A percentile compares a stretch with the other conserved stretches of the same genome.
Conservation (phyloP, 2,888 invertebrate species). For the Lamellibrachia columna region DNA sequence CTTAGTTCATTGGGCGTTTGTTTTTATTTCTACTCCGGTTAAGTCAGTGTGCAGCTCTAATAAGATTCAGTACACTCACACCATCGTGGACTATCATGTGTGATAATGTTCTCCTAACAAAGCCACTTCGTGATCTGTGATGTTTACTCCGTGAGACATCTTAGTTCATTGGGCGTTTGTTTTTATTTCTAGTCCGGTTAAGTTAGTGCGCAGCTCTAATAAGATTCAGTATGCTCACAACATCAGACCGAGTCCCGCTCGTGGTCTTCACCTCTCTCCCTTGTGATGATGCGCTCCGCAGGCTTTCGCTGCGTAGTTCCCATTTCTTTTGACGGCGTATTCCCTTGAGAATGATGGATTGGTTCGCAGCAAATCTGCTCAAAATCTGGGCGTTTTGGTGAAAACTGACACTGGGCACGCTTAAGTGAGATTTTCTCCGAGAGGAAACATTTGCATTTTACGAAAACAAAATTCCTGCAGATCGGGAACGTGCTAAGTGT, state of each 20-base stretch:
- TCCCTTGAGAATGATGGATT: background rate
- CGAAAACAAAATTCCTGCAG: conserved; percentile 7
- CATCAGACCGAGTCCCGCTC: background rate
- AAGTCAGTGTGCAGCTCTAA: too few species aligned
- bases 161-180: background rate
- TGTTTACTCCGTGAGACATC: background rate
- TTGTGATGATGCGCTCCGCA: background rate
- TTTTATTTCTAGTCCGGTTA: background rate
- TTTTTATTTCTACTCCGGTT: too few species aligned
- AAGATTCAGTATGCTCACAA: background rate
- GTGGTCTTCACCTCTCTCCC: background rate
- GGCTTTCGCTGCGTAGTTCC: background rate
- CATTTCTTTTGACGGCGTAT: background rate
- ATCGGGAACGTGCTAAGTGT: background rate
- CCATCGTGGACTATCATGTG: background rate
- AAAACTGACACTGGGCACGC: background rate
- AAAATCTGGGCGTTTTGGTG: background rate
- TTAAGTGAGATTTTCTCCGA: background rate
- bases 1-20: too few species aligned
- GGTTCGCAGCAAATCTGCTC: background rate
- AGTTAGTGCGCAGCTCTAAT: background rate
- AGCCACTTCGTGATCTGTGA: too few species aligned
- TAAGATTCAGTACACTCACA: too few species aligned
- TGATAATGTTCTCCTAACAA: background rate
- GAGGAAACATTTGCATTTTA: conserved; percentile 9